Base-by-base conservation (phyloP, 35 echinoderm and acorn worm genomes). In the Hemicentrotus pulcherrimus region DNA sequence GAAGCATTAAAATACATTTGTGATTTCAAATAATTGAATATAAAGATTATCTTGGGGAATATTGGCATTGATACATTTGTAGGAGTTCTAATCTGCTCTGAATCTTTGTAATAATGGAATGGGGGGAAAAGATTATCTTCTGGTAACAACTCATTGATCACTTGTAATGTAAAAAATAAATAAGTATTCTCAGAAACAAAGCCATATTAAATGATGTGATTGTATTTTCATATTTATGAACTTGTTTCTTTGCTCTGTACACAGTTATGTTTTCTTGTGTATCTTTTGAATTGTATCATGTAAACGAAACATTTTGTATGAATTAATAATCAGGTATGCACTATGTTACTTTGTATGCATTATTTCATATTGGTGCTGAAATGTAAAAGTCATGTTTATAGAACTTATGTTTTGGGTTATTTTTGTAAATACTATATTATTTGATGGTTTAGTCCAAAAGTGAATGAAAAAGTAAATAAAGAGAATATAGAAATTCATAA, bases 381-480 rank as follows among this genome's bases (percentile, higher is more conserved):
- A 90, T 90, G 88, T 90, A 90, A 33, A 86, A 90, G 88, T 47
- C 32, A 90, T 90, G 88, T 45, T 90, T 47, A 90, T 90, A 90
- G 33, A 33, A 32, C 18, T 0, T 45, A n/a, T 90, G 32, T 32
- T 47, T 78, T 78, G 50, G 65, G 46, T 90, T 90, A 90, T 41
- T 90, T 90, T 90, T 90, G 88, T 90, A 90, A 33, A 90, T 90
- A 90, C 4, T 90, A 90, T 90, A 90, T 90, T 45, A 90, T 90
- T 90, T 90, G 88, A 90, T 90, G 88, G 88, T 90, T 90, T 90
- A 90, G 88, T 90, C 88, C n/a, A 45, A 47, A 90, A 45, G 31
- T 90, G 46, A 90, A 47, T 45, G 46, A 90, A 47, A 90, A 90
- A 45, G 32, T 90, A 47, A 90, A 90, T 90, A 90, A 90, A 90